Conservation (phyloP, 2,113 vertebrate genomes). For the Toxotes chatareus region DNA sequence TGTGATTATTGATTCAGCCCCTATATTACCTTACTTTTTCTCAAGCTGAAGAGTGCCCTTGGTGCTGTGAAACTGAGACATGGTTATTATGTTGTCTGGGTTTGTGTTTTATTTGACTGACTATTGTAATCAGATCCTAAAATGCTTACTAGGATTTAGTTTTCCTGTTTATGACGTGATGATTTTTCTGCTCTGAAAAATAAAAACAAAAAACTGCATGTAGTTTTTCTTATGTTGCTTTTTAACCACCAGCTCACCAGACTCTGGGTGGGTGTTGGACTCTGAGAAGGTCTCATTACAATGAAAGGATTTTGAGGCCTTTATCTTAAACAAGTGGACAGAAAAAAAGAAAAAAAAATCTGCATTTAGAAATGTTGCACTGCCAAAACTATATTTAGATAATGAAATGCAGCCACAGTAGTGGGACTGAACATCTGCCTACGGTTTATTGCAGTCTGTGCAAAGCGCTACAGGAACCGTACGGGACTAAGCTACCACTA, state of each 20-base stretch:
- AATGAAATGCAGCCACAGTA: not conserved
- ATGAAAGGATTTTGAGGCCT: not conserved
- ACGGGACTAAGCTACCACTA: constrained; percentile 98
- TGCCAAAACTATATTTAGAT: constrained; percentile 2
- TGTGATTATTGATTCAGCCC: constrained; percentile 45
- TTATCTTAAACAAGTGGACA: not conserved
- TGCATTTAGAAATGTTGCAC: not conserved
- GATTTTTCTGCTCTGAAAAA: not conserved
- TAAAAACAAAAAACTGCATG: not conserved
- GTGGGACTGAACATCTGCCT: constrained; percentile 13
- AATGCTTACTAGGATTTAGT: constrained; percentile 9
- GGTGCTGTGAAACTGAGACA: constrained; percentile 36
- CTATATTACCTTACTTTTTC: constrained; percentile 35
- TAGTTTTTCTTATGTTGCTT: not conserved
- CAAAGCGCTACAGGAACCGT: constrained; percentile 97
- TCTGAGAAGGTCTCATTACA: not conserved
- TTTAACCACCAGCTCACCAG: not conserved
- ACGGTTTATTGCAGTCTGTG: constrained; percentile 86
- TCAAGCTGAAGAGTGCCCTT: constrained; percentile 41
- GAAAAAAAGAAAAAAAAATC: not conserved
- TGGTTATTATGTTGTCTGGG: constrained; percentile 55
- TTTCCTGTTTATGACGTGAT: not conserved
- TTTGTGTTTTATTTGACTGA: constrained; percentile 45
- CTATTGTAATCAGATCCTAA: constrained; percentile 27
- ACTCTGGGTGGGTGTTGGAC: not conserved